Conservation (phyloP, 53 echinoderm and acorn worm genomes). For the Echinometra lucunter region DNA sequence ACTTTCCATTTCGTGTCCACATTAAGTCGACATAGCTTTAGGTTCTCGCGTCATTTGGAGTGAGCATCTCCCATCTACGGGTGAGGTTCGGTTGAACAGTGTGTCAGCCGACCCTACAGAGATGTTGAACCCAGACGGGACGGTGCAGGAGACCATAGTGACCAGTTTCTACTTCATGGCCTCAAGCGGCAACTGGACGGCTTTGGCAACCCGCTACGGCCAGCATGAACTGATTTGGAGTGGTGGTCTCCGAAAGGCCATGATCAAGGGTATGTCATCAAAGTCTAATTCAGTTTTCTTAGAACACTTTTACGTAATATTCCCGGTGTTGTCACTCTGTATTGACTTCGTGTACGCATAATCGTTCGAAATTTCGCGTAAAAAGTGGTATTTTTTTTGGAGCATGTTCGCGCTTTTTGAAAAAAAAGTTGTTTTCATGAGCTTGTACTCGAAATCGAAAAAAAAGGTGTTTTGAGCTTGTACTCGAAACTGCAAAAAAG, state of each 20-base stretch:
- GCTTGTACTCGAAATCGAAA: no score
- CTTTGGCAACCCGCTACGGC: conserved; percentile 74
- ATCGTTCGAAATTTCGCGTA: no score
- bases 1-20: neutral
- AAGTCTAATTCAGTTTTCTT: no score
- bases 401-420: no score
- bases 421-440: no score
- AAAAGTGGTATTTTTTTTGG: no score
- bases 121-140: conserved; percentile 59
- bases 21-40: conserved; percentile 57
- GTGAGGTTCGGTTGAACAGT: conserved; percentile 71
- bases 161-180: conserved; percentile 65
- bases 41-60: conserved; percentile 75
- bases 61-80: conserved; percentile 20
- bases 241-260: conserved; percentile 58
- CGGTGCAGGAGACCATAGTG: conserved; percentile 30
- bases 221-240: conserved; percentile 79
- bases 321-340: no score
- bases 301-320: no score
- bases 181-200: conserved; percentile 76
- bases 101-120: conserved; percentile 75
- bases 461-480: no score
- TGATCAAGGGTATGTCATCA: conserved; percentile 72
- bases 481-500: no score
- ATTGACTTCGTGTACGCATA: no score